Conservation (phyloP, 2,113 vertebrate genomes). For the Misgurnus mizolepis region DNA sequence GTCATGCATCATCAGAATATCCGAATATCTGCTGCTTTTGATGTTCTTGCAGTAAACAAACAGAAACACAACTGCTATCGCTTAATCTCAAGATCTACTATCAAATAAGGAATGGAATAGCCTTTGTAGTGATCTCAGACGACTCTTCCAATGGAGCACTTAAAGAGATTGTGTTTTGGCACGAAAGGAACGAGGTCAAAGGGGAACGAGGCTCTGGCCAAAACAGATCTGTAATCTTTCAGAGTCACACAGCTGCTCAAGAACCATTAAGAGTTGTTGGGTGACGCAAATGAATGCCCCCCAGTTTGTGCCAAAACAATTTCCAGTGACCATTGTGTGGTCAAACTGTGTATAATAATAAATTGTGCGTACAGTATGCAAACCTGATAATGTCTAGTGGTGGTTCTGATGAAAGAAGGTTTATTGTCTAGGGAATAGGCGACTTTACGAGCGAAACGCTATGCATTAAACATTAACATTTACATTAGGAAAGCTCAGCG, state of each 20-base stretch:
- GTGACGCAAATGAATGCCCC: neutral
- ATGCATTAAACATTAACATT: neutral
- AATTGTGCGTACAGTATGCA: neutral
- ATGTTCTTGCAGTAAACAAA: neutral
- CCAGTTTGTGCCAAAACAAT: neutral
- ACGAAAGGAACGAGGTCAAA: neutral
- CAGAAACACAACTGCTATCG: neutral
- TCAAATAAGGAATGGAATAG: constrained; percentile 4
- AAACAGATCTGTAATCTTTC: neutral
- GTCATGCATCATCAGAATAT: neutral
- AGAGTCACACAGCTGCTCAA: neutral
- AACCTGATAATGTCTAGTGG: neutral
- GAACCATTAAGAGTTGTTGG: neutral
- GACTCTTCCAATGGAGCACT: neutral
- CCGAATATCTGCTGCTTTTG: neutral
- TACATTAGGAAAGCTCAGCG: constrained; percentile 8
- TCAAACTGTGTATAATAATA: neutral
- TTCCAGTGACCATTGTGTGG: neutral
- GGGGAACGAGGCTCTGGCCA: neutral
- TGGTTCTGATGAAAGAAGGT: neutral
- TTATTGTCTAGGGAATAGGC: neutral
- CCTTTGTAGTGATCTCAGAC: neutral
- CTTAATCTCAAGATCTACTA: neutral
- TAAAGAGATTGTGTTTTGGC: constrained; percentile 17
- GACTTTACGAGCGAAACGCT: neutral